Evolutionary conservation across 1,140 invertebrate genomes (phyloP).

Genomic region (Trichonephila clavata): DNA sequence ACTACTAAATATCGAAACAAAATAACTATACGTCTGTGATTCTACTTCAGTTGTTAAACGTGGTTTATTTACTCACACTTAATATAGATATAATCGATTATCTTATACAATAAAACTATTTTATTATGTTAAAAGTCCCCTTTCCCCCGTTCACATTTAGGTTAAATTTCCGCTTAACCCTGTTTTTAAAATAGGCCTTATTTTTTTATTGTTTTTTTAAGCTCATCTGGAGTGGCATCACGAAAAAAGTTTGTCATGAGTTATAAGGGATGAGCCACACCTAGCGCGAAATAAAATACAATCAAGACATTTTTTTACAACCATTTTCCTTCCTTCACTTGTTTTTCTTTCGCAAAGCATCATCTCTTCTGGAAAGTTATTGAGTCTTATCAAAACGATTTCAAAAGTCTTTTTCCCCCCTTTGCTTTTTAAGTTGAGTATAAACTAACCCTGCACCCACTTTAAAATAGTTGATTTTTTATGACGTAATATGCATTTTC

Average conservation of each 20-base stretch:
- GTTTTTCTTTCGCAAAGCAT: background rate
- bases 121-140: background rate
- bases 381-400: background rate
- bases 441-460: background rate
- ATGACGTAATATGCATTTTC: too few species aligned
- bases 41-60: too few species aligned
- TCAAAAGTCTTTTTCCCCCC: background rate
- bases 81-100: too few species aligned
- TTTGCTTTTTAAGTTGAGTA: background rate
- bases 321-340: background rate
- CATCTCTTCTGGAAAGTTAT: background rate
- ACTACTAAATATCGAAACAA: too few species aligned
- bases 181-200: background rate
- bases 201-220: background rate
- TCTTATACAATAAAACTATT: background rate
- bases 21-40: too few species aligned
- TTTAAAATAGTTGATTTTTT: background rate
- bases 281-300: background rate
- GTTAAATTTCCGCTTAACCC: conserved; percentile 19
- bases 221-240: background rate
- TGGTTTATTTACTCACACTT: too few species aligned
- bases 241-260: background rate
- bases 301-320: background rate
- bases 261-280: background rate
- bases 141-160: background rate